Conservation (phyloP, 92 coral and sea anemone species). For the Paragorgia papillata region DNA sequence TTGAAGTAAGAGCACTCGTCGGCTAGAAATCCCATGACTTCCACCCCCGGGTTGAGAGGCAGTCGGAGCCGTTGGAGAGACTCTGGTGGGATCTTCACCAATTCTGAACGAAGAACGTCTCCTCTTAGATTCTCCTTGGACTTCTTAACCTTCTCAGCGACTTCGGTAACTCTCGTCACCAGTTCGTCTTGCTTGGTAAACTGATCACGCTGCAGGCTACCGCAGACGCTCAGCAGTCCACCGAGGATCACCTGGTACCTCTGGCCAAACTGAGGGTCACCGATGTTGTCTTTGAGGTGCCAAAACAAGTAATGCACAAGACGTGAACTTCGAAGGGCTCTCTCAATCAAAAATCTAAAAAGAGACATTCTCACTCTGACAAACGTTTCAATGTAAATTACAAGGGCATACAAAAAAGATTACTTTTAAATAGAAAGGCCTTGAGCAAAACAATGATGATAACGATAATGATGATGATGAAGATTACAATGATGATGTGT, state of each 20-base stretch:
- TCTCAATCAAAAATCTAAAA: slow-evolving; percentile 72
- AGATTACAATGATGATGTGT: too few relatives aligned
- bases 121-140: slow-evolving; percentile 72
- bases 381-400: too few relatives aligned
- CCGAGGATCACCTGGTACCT: slow-evolving; percentile 90
- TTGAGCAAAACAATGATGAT: too few relatives aligned
- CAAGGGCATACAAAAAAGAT: too few relatives aligned
- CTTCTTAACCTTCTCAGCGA: slow-evolving; percentile 85
- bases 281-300: slow-evolving; percentile 93
- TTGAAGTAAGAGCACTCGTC: slow-evolving; percentile 85
- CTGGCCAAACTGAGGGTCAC: slow-evolving; percentile 98
- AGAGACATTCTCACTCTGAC: too few relatives aligned
- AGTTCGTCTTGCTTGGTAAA: slow-evolving; percentile 92
- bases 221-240: slow-evolving; percentile 85
- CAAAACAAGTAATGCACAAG: slow-evolving; percentile 90
- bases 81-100: slow-evolving; percentile 75
- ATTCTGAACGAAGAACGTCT: slow-evolving; percentile 77
- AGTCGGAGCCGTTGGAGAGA: slow-evolving; percentile 72
- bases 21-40: slow-evolving; percentile 71
- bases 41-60: slow-evolving; percentile 89
- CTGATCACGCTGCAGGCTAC: slow-evolving; percentile 87
- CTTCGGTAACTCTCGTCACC: slow-evolving; percentile 75
- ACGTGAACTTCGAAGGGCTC: slow-evolving; percentile 86
- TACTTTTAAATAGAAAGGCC: too few relatives aligned
- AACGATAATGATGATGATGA: too few relatives aligned